A percentile compares a stretch with the other conserved stretches of the same genome.
Evolutionary conservation across 1,140 invertebrate genomes (phyloP).

Genomic region (Lepidostoma basale): DNA sequence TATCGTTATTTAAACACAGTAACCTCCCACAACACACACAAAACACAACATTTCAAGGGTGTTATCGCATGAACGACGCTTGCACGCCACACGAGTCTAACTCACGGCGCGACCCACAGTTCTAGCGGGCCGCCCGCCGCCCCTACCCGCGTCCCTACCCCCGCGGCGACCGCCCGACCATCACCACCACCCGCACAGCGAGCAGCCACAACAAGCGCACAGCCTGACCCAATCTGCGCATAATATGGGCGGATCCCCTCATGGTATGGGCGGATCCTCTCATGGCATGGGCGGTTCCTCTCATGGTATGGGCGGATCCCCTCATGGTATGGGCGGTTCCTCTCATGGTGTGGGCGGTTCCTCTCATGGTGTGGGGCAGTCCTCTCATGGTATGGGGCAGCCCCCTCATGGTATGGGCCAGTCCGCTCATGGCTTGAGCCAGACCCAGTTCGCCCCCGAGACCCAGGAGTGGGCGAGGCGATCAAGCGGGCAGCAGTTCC

Average conservation of each 20-base stretch:
- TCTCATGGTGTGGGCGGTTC: no score
- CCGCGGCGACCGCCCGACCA: constrained; percentile 31
- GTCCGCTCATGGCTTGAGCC: not conserved
- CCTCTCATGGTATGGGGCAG: not conserved
- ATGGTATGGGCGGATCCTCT: not conserved
- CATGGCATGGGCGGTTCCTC: not conserved
- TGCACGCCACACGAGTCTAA: no score
- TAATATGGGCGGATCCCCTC: not conserved
- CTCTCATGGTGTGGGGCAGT: not conserved
- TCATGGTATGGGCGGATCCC: not conserved
- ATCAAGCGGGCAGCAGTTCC: constrained; percentile 1
- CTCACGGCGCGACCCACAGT: no score
- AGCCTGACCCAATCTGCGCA: not conserved
- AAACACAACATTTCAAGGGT: no score
- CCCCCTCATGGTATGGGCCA: constrained; percentile 3
- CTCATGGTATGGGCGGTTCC: no score
- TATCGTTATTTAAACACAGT: no score
- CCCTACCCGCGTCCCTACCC: constrained; percentile 38
- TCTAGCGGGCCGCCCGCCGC: constrained; percentile 33
- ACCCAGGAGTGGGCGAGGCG: not conserved
- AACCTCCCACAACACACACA: no score
- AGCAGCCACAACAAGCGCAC: not conserved
- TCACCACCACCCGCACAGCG: constrained; percentile 37
- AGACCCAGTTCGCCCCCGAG: not conserved
- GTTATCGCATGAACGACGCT: no score